A percentile compares a stretch with the other conserved stretches of the same genome.
Evolutionary conservation across 2,888 invertebrate species (phyloP).

Genomic region (Molanna angustata): DNA sequence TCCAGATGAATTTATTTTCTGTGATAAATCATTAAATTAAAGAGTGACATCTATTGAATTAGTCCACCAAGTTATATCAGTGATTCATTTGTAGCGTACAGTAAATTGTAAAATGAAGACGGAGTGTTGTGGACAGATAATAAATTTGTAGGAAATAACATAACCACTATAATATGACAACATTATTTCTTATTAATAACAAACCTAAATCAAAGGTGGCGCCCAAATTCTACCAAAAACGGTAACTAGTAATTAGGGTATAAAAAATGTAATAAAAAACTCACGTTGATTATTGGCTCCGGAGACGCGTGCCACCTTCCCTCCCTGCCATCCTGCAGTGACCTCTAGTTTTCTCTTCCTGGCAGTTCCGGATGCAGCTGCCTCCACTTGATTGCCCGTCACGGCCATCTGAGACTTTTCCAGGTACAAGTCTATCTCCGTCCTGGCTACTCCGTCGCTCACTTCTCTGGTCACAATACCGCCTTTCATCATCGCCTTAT

Average conservation of each 20-base stretch:
- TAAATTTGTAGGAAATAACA: background rate
- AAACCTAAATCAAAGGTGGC: too few relatives aligned
- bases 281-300: constrained; percentile 23
- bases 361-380: background rate
- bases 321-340: constrained; percentile 18
- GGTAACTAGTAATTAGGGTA: too few relatives aligned
- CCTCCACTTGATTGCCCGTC: constrained; percentile 11
- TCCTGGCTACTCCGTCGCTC: constrained; percentile 9
- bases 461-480: constrained; percentile 5
- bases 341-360: constrained; percentile 27
- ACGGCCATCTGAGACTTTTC: constrained; percentile 25
- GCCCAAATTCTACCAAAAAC: too few relatives aligned
- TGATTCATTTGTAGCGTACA: too few relatives aligned
- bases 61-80: too few relatives aligned
- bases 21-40: too few relatives aligned
- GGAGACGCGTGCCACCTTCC: constrained; percentile 12
- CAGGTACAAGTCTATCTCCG: constrained; percentile 27
- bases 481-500: constrained; percentile 6
- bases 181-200: too few relatives aligned
- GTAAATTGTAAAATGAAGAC: too few relatives aligned
- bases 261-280: constrained; percentile 11
- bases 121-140: background rate
- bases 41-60: too few relatives aligned
- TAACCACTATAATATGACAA: too few relatives aligned
- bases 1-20: too few relatives aligned